Conservation (phyloP, 2,888 invertebrate genomes). For the Gastracanthus pulcherrimus region DNA sequence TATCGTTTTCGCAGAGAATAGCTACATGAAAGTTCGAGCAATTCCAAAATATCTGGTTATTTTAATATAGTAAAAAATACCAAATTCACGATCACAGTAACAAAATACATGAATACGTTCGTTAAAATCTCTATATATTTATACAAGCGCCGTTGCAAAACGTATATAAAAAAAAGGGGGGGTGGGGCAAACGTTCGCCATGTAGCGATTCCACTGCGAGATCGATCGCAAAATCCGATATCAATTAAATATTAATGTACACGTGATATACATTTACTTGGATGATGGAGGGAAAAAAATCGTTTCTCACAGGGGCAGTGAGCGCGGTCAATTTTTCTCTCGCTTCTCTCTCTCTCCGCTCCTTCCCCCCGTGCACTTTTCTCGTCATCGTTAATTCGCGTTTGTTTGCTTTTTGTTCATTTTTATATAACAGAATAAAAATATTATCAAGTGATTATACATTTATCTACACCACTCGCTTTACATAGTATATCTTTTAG, state of each 20-base stretch:
- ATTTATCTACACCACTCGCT: slow-evolving; percentile 45
- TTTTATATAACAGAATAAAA: slow-evolving; percentile 45
- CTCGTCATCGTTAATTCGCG: not conserved
- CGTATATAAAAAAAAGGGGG: not conserved
- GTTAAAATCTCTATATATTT: slow-evolving; percentile 63
- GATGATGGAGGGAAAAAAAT: not conserved
- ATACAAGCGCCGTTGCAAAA: not conserved
- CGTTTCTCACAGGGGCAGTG: slow-evolving; percentile 31
- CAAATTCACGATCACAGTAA: slow-evolving; percentile 3
- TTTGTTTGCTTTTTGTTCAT: not conserved
- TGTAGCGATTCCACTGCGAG: not conserved
- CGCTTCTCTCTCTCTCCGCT: not conserved
- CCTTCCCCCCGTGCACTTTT: not conserved
- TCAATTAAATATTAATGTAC: not conserved
- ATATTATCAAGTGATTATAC: slow-evolving; percentile 42
- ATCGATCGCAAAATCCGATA: not conserved
- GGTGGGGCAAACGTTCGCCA: not conserved
- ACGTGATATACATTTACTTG: not conserved
- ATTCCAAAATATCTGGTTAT: not conserved
- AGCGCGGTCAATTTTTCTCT: slow-evolving; percentile 31
- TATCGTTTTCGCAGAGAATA: not conserved
- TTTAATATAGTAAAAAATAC: not conserved
- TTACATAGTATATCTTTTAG: slow-evolving; percentile 15
- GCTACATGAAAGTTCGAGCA: not conserved
- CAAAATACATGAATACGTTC: slow-evolving; percentile 43